A percentile compares a stretch with the other conserved stretches of the same genome.
phyloP scores from a whole-genome alignment of 2,797 vertebrate species.

The Knipowitschia caucasica region DNA sequence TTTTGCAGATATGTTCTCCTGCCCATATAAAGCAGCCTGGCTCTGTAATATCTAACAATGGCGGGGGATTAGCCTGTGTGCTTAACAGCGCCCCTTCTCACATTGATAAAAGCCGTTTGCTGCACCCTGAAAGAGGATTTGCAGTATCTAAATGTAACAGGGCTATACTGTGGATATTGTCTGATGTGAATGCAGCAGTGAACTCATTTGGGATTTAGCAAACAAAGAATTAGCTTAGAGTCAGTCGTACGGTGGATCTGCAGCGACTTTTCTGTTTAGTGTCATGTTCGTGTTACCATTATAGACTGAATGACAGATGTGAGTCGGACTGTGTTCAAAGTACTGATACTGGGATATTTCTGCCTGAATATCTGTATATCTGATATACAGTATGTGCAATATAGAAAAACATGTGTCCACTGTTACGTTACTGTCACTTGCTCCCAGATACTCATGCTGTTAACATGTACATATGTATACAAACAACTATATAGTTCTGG shows the following conservation, averaged over 20 bases:
- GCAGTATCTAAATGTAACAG: conserved; percentile 27
- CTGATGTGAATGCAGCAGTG: conserved; percentile 6
- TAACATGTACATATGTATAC: too few relatives aligned
- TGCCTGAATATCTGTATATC: too few relatives aligned
- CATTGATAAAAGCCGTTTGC: conserved; percentile 39
- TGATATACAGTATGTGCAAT: too few relatives aligned
- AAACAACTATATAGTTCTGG: too few relatives aligned
- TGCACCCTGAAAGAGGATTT: conserved; percentile 28
- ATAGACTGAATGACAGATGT: neutral
- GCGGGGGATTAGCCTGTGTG: conserved; percentile 31
- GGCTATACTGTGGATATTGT: conserved; percentile 14
- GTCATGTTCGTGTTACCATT: neutral
- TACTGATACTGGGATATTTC: too few relatives aligned
- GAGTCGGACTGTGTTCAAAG: too few relatives aligned
- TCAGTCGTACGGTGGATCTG: neutral
- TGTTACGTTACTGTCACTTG: too few relatives aligned
- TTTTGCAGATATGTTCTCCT: neutral
- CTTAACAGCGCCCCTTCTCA: conserved; percentile 22
- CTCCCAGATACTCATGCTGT: too few relatives aligned
- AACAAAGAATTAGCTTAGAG: conserved; percentile 1
- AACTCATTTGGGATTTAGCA: conserved; percentile 11
- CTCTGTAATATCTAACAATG: conserved; percentile 22
- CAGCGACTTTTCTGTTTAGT: conserved; percentile 2
- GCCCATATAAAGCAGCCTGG: neutral
- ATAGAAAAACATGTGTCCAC: too few relatives aligned